These are phyloP conservation scores for Gymnogyps californianus DNA, from an alignment of 2,113 vertebrate species.

Conservation along the genomic window DNA sequence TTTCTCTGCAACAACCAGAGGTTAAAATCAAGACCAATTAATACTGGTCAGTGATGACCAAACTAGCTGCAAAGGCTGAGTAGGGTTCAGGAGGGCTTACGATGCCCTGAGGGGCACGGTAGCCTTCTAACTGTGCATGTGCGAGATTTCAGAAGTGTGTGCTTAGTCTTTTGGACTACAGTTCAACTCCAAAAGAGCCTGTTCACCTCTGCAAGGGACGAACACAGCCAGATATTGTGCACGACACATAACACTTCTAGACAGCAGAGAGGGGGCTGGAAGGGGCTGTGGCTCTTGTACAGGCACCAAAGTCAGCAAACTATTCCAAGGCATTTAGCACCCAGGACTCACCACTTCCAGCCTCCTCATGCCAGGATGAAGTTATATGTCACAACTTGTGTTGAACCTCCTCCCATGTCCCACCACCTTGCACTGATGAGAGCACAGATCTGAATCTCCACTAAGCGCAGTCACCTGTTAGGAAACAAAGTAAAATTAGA, in stretches of 20 bases:
- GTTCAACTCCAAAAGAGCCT: neutral
- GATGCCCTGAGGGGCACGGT: neutral
- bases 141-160: neutral
- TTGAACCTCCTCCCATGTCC: neutral
- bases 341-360: neutral
- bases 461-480: neutral
- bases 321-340: neutral
- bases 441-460: neutral
- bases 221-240: neutral
- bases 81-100: neutral
- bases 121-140: neutral
- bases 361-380: neutral
- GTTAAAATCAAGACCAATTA: neutral
- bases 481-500: neutral
- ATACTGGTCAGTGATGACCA: neutral
- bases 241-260: neutral
- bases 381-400: neutral
- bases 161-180: neutral
- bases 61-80: neutral
- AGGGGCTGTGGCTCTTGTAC: neutral
- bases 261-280: neutral
- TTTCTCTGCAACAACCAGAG: neutral
- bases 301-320: neutral
- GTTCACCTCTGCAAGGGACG: neutral
- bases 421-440: neutral